Evolutionary conservation across 2,888 invertebrate species (phyloP), one percentile per base, ranked within the genome.

Genomic region (Charanyca ferruginea): DNA sequence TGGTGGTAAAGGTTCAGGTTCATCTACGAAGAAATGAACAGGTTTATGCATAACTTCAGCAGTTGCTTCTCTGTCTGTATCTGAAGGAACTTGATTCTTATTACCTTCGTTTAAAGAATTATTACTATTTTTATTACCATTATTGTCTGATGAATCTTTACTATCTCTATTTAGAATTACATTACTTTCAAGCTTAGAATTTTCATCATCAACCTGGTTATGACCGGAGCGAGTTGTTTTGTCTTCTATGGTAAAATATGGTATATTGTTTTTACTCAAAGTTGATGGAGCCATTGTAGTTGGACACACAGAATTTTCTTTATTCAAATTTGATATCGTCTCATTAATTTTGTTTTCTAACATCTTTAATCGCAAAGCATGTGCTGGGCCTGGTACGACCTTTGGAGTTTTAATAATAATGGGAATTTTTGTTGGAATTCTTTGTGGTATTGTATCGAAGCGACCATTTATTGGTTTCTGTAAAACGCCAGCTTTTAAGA

Each of bases 351-450:
- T 45, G 13, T 49, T 51, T 41, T 64, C 42, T 11, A 76, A 16
- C 20, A 54, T 45, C 7, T 79, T 77, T 20, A 73, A n/a, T 23
- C 77, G 44, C 32, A 62, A 1, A 16, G 57, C 64, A 22, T 79
- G 67, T 7, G 62, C 66, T 32, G 53, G 41, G 2, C 13, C n/a
- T 13, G 80, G 66, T 13, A 49, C 7, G 0, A 57, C 55, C 18
- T 66, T 77, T 0, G 38, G 35, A 28, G 61, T 68, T 66, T 80
- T 77, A 11, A 77, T 45, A n/a, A 77, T 25, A 54, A 77, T 38
- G 9, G 79, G 80, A 13, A 60, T 67, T 62, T 68, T 70, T 1
- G 60, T 65, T 9, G 77, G 73, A 48, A 65, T 41, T 23, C 38
- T 59, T 53, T 66, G 49, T 32, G 74, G 64, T 38, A 25, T 58